phyloP scores from a whole-genome alignment of 2,888 invertebrate genomes.

The Lutraria lutraria region DNA sequence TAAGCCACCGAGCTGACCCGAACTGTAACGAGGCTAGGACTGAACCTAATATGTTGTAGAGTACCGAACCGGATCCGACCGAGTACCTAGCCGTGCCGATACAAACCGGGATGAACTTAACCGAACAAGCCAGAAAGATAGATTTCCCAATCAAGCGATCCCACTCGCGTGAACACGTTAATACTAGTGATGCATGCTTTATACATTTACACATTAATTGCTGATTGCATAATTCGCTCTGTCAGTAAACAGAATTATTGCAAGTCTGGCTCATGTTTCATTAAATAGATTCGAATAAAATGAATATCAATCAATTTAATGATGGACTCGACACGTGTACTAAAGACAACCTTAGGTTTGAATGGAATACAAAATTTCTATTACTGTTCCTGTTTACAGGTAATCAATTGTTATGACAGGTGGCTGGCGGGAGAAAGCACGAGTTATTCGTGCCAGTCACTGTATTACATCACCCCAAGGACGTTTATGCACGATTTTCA shows the following conservation, averaged over 20 bases:
- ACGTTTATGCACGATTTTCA: conserved; percentile 2
- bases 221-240: background rate
- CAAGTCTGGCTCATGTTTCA: background rate
- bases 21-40: too few relatives aligned
- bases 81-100: too few relatives aligned
- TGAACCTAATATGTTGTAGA: too few relatives aligned
- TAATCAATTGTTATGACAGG: conserved; percentile 9
- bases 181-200: too few relatives aligned
- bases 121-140: too few relatives aligned
- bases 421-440: conserved; percentile 6
- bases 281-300: background rate
- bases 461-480: background rate
- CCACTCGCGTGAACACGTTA: too few relatives aligned
- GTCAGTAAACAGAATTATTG: background rate
- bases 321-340: background rate
- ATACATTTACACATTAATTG: too few relatives aligned
- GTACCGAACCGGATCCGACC: too few relatives aligned
- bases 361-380: background rate
- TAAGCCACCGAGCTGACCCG: too few relatives aligned
- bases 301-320: background rate
- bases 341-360: background rate
- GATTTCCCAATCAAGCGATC: too few relatives aligned
- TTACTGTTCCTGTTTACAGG: background rate
- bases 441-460: background rate
- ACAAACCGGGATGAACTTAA: too few relatives aligned